Percentiles rank a stretch among this genome's conserved stretches.
Conservation (phyloP, 35 echinoderm and acorn worm genomes). For the Strongylocentrotus purpuratus region DNA sequence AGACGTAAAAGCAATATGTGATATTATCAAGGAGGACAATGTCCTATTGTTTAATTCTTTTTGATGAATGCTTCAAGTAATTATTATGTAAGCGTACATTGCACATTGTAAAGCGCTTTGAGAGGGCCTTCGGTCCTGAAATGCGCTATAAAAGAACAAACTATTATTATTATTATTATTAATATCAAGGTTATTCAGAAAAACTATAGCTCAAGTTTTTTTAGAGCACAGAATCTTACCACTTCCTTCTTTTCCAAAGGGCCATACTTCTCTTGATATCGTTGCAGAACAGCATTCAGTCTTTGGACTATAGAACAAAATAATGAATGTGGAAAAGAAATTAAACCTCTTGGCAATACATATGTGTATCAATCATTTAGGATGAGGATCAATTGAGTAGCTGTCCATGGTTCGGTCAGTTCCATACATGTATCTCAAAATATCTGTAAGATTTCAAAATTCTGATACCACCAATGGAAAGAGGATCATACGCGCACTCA, state of each 20-base stretch:
- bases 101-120: no score
- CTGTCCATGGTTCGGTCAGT: not conserved
- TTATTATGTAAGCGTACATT: no score
- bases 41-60: no score
- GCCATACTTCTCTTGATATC: conserved; percentile 80
- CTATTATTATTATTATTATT: no score
- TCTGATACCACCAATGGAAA: not conserved
- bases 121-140: no score
- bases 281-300: conserved; percentile 69
- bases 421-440: not conserved
- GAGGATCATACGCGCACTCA: no score
- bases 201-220: no score
- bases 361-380: not conserved
- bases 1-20: no score
- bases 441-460: not conserved
- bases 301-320: conserved; percentile 65
- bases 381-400: not conserved
- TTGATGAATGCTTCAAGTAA: no score
- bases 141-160: no score
- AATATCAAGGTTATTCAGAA: no score
- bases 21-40: no score
- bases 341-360: not conserved
- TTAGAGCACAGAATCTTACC: conserved; percentile 39
- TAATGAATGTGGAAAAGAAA: not conserved
- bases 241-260: conserved; percentile 63